A percentile compares a stretch with the other conserved stretches of the same genome.
These are phyloP conservation scores for Orthosia gothica DNA, from an alignment of 2,888 invertebrate genomes.

Conservation along the genomic window DNA sequence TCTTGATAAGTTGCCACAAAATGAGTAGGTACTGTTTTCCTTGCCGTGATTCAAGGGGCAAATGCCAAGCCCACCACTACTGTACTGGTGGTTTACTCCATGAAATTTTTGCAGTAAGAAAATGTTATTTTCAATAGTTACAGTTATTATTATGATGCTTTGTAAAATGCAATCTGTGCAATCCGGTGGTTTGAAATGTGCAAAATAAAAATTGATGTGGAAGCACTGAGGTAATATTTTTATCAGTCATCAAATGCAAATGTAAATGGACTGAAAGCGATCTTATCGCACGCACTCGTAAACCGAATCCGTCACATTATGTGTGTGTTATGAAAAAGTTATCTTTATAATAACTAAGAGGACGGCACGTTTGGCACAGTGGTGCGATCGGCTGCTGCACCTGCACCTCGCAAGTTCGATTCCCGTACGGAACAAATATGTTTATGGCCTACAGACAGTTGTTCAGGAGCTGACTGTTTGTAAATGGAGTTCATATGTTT, in stretches of 20 bases:
- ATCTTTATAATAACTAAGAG: neutral
- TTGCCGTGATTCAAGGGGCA: neutral
- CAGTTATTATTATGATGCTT: too few species aligned
- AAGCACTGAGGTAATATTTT: conserved; percentile 32
- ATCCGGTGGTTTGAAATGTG: neutral
- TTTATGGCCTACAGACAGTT: too few species aligned
- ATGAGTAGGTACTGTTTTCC: neutral
- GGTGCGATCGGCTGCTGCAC: too few species aligned
- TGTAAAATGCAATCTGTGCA: neutral
- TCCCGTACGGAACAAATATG: too few species aligned
- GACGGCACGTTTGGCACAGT: too few species aligned
- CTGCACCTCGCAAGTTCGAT: too few species aligned
- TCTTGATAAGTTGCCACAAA: neutral
- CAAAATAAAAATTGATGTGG: conserved; percentile 39
- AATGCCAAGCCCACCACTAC: neutral
- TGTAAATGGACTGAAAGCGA: conserved; percentile 38
- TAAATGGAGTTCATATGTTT: too few species aligned
- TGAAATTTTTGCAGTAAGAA: conserved; percentile 13
- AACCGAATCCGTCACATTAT: conserved; percentile 26
- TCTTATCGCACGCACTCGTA: conserved; percentile 51
- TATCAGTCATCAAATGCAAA: conserved; percentile 46
- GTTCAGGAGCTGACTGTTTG: too few species aligned
- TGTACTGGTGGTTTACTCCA: neutral
- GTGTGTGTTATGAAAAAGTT: conserved; percentile 7
- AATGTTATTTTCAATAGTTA: neutral